phyloP scores from a whole-genome alignment of 2,888 invertebrate species.

The Stramonita haemastoma region DNA sequence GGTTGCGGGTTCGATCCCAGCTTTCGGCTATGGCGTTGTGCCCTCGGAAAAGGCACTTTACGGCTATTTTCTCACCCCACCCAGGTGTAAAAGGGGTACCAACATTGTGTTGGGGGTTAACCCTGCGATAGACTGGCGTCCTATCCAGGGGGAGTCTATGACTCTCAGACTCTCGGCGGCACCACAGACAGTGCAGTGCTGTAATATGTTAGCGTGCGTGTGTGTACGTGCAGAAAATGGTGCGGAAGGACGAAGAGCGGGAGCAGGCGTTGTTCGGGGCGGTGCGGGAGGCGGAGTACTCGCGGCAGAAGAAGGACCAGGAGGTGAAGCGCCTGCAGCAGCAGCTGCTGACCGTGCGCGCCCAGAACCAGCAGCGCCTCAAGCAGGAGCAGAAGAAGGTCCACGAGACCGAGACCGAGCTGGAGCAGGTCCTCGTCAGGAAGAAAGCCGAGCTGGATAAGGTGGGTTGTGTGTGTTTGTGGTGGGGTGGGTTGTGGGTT shows the following conservation, averaged over 20 bases:
- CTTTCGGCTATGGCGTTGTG: too few relatives aligned
- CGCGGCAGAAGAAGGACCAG: conserved; percentile 75
- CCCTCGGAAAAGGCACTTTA: too few relatives aligned
- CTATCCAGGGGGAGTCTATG: too few relatives aligned
- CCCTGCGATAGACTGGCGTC: too few relatives aligned
- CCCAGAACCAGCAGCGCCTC: conserved; percentile 67
- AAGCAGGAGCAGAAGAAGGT: conserved; percentile 65
- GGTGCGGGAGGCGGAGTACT: conserved; percentile 73
- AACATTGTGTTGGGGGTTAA: too few relatives aligned
- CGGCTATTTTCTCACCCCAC: too few relatives aligned
- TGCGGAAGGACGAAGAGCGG: conserved; percentile 70
- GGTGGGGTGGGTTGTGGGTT: too few relatives aligned
- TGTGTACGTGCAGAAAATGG: conserved; percentile 67
- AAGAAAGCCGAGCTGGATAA: conserved; percentile 74
- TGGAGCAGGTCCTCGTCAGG: conserved; percentile 68
- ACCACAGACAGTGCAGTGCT: background rate
- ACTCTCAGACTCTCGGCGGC: too few relatives aligned
- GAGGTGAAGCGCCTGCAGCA: conserved; percentile 67
- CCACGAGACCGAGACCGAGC: conserved; percentile 63
- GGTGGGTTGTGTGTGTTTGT: conserved; percentile 55
- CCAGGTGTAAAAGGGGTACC: too few relatives aligned
- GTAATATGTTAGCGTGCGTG: background rate
- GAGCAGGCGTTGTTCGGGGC: conserved; percentile 71
- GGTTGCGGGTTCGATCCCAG: too few relatives aligned
- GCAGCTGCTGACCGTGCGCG: conserved; percentile 65